phyloP scores from a whole-genome alignment of 2,113 vertebrate genomes.

The Tamias sibiricus region DNA sequence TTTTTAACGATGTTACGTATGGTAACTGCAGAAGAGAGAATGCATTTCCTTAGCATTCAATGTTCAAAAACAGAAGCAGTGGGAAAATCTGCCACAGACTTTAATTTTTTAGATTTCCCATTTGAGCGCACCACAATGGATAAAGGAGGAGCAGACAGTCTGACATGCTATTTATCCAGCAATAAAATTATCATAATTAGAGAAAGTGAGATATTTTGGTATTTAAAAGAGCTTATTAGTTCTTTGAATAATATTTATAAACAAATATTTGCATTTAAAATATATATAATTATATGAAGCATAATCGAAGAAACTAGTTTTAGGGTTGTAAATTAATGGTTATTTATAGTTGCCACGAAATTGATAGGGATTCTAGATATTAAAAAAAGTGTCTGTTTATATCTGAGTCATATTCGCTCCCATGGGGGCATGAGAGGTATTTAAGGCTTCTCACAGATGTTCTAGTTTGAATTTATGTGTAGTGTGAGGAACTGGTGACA shows the following conservation, averaged over 20 bases:
- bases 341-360: conserved; percentile 76
- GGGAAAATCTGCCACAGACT: conserved; percentile 71
- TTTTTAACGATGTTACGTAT: neutral
- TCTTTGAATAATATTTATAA: conserved; percentile 83
- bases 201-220: conserved; percentile 83
- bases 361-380: conserved; percentile 78
- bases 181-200: conserved; percentile 84
- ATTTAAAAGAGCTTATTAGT: conserved; percentile 82
- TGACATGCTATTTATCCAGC: conserved; percentile 81
- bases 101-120: conserved; percentile 74
- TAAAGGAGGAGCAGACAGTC: conserved; percentile 73
- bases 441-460: conserved; percentile 80
- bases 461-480: conserved; percentile 70
- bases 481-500: conserved; percentile 62
- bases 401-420: conserved; percentile 72
- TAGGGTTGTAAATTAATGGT: conserved; percentile 78
- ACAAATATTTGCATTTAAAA: conserved; percentile 85
- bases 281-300: conserved; percentile 83
- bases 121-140: conserved; percentile 76
- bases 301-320: conserved; percentile 84
- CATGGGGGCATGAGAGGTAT: conserved; percentile 69
- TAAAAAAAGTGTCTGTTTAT: conserved; percentile 75
- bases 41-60: neutral
- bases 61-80: conserved; percentile 59
- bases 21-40: neutral